Evolutionary conservation across 2,888 invertebrate species (phyloP).

Genomic region (Dinocampus coccinellae): DNA sequence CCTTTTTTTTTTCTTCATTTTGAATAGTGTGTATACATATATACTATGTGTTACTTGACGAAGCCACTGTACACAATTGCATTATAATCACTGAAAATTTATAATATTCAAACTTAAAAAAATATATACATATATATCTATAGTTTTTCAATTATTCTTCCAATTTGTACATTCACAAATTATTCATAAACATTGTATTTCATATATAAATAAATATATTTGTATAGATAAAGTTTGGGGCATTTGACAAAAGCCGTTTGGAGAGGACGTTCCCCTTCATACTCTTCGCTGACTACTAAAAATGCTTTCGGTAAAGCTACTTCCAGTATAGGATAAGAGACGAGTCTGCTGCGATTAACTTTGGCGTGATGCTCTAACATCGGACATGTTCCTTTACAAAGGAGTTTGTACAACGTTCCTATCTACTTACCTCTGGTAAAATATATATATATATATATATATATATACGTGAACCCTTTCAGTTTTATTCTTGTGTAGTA

Average conservation of each 20-base stretch:
- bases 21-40: no score
- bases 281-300: neutral
- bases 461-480: neutral
- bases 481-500: neutral
- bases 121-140: no score
- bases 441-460: neutral
- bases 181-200: no score
- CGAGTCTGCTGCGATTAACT: neutral
- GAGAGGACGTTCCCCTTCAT: neutral
- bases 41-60: no score
- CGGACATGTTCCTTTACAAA: slow-evolving; percentile 6
- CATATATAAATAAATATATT: no score
- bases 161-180: neutral
- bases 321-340: neutral
- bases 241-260: neutral
- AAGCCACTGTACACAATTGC: neutral
- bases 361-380: neutral
- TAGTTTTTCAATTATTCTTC: neutral
- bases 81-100: neutral
- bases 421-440: neutral
- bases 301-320: neutral
- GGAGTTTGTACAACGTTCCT: slow-evolving; percentile 1
- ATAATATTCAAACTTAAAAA: neutral
- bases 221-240: no score
- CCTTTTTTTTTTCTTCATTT: neutral